Conservation (phyloP, 2,113 vertebrate genomes). For the Eulemur rufifrons region DNA sequence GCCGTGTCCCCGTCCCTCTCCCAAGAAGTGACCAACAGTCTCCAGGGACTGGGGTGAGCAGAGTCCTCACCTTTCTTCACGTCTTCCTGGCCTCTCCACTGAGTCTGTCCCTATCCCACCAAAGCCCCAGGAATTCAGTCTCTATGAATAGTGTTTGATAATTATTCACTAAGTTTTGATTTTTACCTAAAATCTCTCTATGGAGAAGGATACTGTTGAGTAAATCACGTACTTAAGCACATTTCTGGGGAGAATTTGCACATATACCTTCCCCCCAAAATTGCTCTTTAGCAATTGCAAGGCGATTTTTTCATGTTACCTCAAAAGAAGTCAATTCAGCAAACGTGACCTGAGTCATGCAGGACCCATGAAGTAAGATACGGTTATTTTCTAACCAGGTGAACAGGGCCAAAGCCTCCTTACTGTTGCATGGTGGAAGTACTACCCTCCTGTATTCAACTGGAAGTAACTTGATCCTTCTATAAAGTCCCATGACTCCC, state of each 20-base stretch:
- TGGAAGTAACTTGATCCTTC: neutral
- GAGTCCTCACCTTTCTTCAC: neutral
- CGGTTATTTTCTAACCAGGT: neutral
- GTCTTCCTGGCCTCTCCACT: neutral
- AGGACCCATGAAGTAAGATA: neutral
- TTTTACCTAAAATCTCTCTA: neutral
- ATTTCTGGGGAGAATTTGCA: neutral
- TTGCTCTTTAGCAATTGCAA: neutral
- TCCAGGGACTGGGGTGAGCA: neutral
- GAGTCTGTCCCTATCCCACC: neutral
- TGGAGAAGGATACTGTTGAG: neutral
- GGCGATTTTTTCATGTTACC: neutral
- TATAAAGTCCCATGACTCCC: neutral
- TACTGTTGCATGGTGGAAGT: too few relatives aligned
- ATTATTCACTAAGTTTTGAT: neutral
- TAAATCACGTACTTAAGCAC: neutral
- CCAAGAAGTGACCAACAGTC: neutral
- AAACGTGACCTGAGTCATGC: neutral
- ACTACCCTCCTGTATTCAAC: accelerated
- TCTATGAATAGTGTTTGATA: neutral
- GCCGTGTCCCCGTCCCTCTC: neutral
- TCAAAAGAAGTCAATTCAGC: neutral
- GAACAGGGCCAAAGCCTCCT: too few relatives aligned
- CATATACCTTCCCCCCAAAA: neutral
- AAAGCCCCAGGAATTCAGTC: neutral